Conservation (phyloP, 2,113 vertebrate genomes). For the Epinephelus lanceolatus region DNA sequence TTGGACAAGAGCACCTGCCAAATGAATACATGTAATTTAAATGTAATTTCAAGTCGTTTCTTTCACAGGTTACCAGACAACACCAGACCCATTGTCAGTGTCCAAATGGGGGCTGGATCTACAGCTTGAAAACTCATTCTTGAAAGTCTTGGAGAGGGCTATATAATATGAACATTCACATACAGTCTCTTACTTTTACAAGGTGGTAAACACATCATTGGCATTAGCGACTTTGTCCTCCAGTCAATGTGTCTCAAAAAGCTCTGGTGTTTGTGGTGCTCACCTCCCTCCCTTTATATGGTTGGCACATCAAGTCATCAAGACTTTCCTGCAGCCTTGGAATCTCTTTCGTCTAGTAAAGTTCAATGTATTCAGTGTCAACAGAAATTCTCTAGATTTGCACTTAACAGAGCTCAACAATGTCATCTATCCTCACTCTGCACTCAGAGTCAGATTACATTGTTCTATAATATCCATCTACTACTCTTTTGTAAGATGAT, state of each 20-base stretch:
- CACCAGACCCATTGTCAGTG: neutral
- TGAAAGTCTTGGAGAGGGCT: neutral
- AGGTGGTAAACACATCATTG: neutral
- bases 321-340: too few species aligned
- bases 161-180: too few species aligned
- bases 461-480: too few species aligned
- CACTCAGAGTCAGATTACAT: too few species aligned
- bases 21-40: neutral
- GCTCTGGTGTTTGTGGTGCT: neutral
- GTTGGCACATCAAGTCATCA: neutral
- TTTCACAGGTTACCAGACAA: neutral
- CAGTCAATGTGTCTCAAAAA: neutral
- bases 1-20: neutral
- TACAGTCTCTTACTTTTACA: too few species aligned
- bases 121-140: too few species aligned
- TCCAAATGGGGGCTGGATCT: neutral
- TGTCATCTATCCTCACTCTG: neutral
- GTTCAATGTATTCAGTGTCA: too few species aligned
- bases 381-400: too few species aligned
- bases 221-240: neutral
- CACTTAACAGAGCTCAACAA: neutral
- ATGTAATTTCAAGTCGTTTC: neutral
- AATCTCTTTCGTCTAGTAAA: too few species aligned
- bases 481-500: too few species aligned
- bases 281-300: neutral